Base-by-base conservation (phyloP, 2,888 invertebrate species). In the Chloromyia formosa region DNA sequence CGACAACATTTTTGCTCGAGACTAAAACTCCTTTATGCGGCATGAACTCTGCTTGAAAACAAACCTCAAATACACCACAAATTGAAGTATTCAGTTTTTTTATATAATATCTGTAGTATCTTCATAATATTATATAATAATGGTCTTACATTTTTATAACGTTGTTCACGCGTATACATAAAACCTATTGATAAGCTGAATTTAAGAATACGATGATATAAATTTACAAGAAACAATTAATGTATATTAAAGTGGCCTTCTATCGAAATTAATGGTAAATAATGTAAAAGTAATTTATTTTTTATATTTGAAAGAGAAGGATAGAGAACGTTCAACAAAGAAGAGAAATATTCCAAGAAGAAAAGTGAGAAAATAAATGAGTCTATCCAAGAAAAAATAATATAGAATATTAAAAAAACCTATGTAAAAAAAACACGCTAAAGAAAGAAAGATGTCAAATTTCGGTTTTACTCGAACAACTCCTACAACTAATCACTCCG, bases 221-320 rank as follows among this genome's bases (percentile, higher is more conserved):
- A 45, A 10, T 35, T 27, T 45, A 49, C 27, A 58, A 35, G 35
- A 73, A 40, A 69, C 27, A 35, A 61, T 2, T 62, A 18, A 73
- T 62, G 45, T 61, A 73, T 49, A 73, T 40, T 61, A 58, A 60
- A 73, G 73, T 73, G 73, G 73, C 73, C 73, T 73, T 73, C 73
- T 61, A 73, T 58, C 58, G 42, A 71, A 35, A 66, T 54, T 54
- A 35, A 56, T 56, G 54, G 62, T 54, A 68, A 20, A 68, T 18
- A 45, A 68, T 49, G 18, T 58, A 45, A 23, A 73, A 49, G 61
- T 73, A 73, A 61, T 73, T 73, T 73, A 61, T 61, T 62, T 73
- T 73, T 73, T 53, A 61, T 49, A 61, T 49, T 45, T 60, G 42
- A 60, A 60, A 61, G 16, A 27, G 35, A 60, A 22, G 42, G 49